Percentiles rank a stretch among this genome's conserved stretches.
Evolutionary conservation across 2,888 invertebrate genomes (phyloP).

Genomic region (Anarsia innoxiella): DNA sequence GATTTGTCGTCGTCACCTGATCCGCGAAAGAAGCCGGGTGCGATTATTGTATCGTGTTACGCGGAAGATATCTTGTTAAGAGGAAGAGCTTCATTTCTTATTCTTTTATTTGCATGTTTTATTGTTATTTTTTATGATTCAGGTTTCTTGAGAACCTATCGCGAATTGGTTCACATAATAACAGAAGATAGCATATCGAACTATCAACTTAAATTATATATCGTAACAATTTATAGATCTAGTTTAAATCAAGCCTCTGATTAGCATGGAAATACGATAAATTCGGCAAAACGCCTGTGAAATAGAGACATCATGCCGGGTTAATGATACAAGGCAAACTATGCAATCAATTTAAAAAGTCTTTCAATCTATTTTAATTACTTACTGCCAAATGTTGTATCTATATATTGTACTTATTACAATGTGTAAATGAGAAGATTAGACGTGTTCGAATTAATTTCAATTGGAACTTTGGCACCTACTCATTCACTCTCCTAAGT

Average conservation of each 20-base stretch:
- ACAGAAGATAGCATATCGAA: constrained; percentile 2
- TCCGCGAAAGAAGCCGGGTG: constrained; percentile 46
- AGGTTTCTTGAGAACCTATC: constrained; percentile 8
- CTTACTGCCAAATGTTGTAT: no score
- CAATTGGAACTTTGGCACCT: no score
- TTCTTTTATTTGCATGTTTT: constrained; percentile 12
- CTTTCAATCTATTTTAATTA: no score
- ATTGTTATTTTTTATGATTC: constrained; percentile 10
- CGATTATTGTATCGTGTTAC: constrained; percentile 66
- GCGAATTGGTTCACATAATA: constrained; percentile 5
- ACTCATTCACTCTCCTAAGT: no score
- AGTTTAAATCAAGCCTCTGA: constrained; percentile 3
- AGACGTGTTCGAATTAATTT: no score
- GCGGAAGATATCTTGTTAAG: constrained; percentile 35
- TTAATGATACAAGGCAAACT: no score
- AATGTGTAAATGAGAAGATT: no score
- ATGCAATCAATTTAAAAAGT: no score
- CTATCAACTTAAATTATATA: constrained; percentile 3
- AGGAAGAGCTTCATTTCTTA: constrained; percentile 29
- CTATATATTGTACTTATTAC: no score
- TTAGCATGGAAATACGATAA: constrained; percentile 6
- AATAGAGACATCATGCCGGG: constrained; percentile 3
- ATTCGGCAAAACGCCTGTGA: not conserved
- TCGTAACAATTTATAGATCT: constrained; percentile 9
- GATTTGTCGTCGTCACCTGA: constrained; percentile 70